Conservation (phyloP, 2,888 invertebrate genomes). For the Saturnia japonica region DNA sequence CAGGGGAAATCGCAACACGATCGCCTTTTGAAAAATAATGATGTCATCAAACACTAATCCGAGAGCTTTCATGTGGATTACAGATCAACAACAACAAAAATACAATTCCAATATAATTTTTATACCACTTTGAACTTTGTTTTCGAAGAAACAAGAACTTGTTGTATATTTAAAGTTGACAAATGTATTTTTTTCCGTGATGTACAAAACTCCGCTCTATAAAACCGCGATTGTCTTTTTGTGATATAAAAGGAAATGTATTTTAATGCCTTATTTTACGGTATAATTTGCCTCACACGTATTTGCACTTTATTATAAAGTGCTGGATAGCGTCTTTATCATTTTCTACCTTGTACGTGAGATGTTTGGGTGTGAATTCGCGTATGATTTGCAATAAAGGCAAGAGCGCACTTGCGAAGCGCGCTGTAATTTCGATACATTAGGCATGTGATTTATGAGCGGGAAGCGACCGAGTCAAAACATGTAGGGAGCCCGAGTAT, state of each 20-base stretch:
- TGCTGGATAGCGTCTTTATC: not conserved
- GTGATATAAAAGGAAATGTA: conserved; percentile 35
- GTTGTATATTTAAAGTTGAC: conserved; percentile 4
- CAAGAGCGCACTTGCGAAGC: conserved; percentile 50
- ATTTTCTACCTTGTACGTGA: rapidly evolving
- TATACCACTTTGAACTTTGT: conserved; percentile 42
- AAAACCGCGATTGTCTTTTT: conserved; percentile 49
- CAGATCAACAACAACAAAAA: conserved; percentile 42
- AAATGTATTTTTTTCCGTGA: conserved; percentile 27
- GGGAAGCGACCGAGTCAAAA: conserved; percentile 76
- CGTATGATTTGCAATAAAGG: conserved; percentile 40
- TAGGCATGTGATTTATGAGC: conserved; percentile 77
- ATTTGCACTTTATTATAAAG: not conserved
- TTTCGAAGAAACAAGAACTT: conserved; percentile 16
- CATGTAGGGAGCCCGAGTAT: conserved; percentile 55
- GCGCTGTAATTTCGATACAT: conserved; percentile 76
- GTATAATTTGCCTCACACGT: conserved; percentile 20
- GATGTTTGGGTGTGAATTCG: conserved; percentile 36
- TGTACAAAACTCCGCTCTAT: conserved; percentile 45
- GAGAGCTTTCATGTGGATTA: conserved; percentile 82
- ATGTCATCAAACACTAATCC: conserved; percentile 82
- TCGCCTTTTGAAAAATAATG: conserved; percentile 79
- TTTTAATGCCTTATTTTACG: conserved; percentile 26
- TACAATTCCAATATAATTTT: conserved; percentile 16
- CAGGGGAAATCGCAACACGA: conserved; percentile 73